Percentiles rank a stretch among this genome's conserved stretches.
These are phyloP conservation scores for Microplitis manilae DNA, from an alignment of 2,888 invertebrate genomes.

Conservation along the genomic window DNA sequence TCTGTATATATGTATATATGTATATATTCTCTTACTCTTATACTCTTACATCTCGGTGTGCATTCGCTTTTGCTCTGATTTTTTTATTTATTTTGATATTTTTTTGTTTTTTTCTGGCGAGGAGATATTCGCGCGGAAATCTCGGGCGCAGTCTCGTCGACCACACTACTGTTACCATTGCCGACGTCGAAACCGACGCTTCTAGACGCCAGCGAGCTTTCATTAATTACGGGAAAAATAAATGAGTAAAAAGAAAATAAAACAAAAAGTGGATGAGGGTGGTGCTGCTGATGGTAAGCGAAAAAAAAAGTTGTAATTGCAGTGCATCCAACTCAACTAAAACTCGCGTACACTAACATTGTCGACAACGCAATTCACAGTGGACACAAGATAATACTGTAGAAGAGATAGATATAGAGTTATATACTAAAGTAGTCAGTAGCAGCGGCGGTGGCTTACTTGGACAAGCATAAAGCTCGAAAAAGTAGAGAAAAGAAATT, in stretches of 20 bases:
- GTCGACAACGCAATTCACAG: slow-evolving; percentile 25
- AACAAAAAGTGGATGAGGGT: slow-evolving; percentile 17
- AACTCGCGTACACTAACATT: slow-evolving; percentile 21
- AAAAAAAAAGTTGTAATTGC: slow-evolving; percentile 50
- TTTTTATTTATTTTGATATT: not conserved
- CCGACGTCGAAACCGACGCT: slow-evolving; percentile 5
- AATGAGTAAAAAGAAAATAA: slow-evolving; percentile 41
- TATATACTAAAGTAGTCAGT: not conserved
- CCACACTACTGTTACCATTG: slow-evolving; percentile 33
- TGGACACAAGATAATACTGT: slow-evolving; percentile 32
- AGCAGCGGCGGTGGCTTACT: not conserved
- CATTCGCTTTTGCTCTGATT: not conserved
- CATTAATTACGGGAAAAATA: slow-evolving; percentile 50
- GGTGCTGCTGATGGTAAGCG: not conserved
- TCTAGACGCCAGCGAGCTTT: slow-evolving; percentile 34
- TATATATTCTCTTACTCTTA: not conserved
- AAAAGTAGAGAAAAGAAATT: slow-evolving; percentile 12
- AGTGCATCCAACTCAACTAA: slow-evolving; percentile 27
- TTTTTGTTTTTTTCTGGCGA: not conserved
- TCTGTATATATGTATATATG: not conserved
- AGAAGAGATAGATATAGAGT: slow-evolving; percentile 1
- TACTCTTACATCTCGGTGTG: not conserved
- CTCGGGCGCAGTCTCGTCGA: slow-evolving; percentile 13
- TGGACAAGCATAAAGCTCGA: not conserved
- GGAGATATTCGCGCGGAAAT: slow-evolving; percentile 7